Evolutionary conservation across 2,888 invertebrate genomes (phyloP).

Genomic region (Himalopsyche japonica): DNA sequence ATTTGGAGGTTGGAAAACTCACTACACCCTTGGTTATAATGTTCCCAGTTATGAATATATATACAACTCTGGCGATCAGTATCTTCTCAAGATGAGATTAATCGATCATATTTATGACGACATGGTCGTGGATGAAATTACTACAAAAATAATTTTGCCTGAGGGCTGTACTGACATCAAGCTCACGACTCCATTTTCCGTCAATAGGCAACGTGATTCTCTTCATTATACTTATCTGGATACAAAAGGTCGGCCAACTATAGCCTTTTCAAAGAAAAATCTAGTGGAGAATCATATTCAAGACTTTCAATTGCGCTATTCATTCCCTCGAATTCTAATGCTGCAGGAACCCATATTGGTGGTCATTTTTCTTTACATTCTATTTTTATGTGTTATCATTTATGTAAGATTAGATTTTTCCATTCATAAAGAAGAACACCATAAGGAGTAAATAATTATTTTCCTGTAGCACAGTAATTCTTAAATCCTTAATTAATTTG

Average conservation of each 20-base stretch:
- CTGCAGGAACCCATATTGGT: slow-evolving; percentile 92
- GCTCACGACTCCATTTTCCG: slow-evolving; percentile 79
- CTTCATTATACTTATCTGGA: slow-evolving; percentile 94
- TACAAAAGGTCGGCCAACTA: slow-evolving; percentile 88
- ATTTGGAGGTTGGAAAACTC: slow-evolving; percentile 99
- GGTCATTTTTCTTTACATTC: slow-evolving; percentile 81
- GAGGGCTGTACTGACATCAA: slow-evolving; percentile 87
- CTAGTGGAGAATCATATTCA: slow-evolving; percentile 96
- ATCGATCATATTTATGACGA: slow-evolving; percentile 97
- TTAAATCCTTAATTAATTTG: background rate
- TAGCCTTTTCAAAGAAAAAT: slow-evolving; percentile 79
- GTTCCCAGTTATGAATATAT: slow-evolving; percentile 97
- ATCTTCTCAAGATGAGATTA: slow-evolving; percentile 88
- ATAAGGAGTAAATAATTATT: slow-evolving; percentile 51
- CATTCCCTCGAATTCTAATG: slow-evolving; percentile 83
- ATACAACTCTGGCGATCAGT: slow-evolving; percentile 77
- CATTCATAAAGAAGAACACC: slow-evolving; percentile 72
- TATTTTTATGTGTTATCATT: slow-evolving; percentile 90
- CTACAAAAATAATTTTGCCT: slow-evolving; percentile 89
- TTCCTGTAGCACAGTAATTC: background rate
- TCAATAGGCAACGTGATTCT: slow-evolving; percentile 73
- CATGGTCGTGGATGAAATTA: slow-evolving; percentile 89
- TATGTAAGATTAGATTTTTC: slow-evolving; percentile 96
- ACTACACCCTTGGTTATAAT: slow-evolving; percentile 95
- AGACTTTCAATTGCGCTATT: slow-evolving; percentile 88